Percentiles rank a stretch among this genome's conserved stretches.
These are phyloP conservation scores for Paramormyrops kingsleyae DNA, from an alignment of 2,113 vertebrate species.

Conservation along the genomic window DNA sequence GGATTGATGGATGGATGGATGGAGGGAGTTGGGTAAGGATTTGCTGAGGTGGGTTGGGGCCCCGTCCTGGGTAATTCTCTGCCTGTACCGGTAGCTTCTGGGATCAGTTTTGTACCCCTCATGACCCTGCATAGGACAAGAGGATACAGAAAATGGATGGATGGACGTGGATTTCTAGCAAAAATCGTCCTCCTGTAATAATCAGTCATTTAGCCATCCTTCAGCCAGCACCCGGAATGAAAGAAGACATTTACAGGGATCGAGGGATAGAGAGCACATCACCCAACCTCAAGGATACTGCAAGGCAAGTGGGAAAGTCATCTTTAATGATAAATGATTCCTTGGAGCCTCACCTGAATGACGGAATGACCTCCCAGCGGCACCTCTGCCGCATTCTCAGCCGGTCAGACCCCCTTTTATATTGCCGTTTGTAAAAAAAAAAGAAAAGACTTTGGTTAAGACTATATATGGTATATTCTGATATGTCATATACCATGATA, in stretches of 20 bases:
- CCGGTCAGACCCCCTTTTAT: neutral
- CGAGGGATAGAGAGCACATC: neutral
- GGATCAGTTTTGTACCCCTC: neutral
- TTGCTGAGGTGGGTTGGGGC: neutral
- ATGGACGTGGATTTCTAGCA: neutral
- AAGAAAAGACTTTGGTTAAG: neutral
- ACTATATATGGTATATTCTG: neutral
- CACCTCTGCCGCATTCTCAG: neutral
- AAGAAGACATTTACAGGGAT: neutral
- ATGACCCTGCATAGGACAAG: neutral
- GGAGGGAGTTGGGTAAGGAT: neutral
- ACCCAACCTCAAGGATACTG: neutral
- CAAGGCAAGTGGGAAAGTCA: neutral
- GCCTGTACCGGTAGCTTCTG: neutral
- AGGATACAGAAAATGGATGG: neutral
- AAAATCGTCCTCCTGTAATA: neutral
- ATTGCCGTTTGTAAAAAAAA: neutral
- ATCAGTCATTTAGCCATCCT: neutral
- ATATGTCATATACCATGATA: neutral
- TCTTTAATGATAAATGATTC: neutral
- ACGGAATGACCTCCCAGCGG: neutral
- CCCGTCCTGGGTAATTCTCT: neutral
- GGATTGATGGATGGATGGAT: neutral
- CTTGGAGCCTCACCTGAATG: neutral
- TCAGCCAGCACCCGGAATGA: neutral